phyloP scores from a whole-genome alignment of 1,140 invertebrate genomes.

The Cryptotermes secundus region DNA sequence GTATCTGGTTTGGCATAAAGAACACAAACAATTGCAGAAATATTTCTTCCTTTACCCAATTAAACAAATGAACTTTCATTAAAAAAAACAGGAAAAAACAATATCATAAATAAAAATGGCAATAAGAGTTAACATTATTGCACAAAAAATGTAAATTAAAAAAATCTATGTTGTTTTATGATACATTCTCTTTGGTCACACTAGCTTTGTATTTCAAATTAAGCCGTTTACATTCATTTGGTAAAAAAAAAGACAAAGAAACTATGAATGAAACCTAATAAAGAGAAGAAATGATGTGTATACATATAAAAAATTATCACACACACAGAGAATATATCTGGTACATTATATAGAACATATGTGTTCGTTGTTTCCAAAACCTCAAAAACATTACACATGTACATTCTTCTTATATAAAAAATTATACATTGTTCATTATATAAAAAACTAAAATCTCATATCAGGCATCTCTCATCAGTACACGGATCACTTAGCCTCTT shows the following conservation, averaged over 20 bases:
- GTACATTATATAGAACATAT: conserved; percentile 25
- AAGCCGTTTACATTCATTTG: conserved; percentile 29
- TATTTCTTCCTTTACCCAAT: conserved; percentile 26
- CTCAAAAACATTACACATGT: conserved; percentile 28
- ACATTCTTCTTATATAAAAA: conserved; percentile 29
- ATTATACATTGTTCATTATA: conserved; percentile 32
- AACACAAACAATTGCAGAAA: conserved; percentile 22
- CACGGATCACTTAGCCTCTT: conserved; percentile 22
- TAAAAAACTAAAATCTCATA: conserved; percentile 31
- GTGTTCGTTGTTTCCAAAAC: conserved; percentile 33
- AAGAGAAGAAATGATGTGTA: conserved; percentile 27
- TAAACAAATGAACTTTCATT: conserved; percentile 23
- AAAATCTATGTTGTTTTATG: conserved; percentile 24
- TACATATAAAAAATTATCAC: conserved; percentile 38
- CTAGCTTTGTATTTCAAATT: conserved; percentile 34
- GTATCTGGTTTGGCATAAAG: background rate
- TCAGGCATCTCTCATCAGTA: conserved; percentile 30
- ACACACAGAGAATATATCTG: conserved; percentile 36
- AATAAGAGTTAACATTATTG: conserved; percentile 29
- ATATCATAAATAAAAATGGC: conserved; percentile 27
- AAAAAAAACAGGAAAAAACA: conserved; percentile 18
- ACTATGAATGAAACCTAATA: conserved; percentile 27
- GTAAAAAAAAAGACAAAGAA: conserved; percentile 32
- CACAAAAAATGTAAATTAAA: conserved; percentile 34
- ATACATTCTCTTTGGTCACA: conserved; percentile 34